Evolutionary conservation across 2,888 invertebrate genomes (phyloP).

Genomic region (Sclerodermus sp.): DNA sequence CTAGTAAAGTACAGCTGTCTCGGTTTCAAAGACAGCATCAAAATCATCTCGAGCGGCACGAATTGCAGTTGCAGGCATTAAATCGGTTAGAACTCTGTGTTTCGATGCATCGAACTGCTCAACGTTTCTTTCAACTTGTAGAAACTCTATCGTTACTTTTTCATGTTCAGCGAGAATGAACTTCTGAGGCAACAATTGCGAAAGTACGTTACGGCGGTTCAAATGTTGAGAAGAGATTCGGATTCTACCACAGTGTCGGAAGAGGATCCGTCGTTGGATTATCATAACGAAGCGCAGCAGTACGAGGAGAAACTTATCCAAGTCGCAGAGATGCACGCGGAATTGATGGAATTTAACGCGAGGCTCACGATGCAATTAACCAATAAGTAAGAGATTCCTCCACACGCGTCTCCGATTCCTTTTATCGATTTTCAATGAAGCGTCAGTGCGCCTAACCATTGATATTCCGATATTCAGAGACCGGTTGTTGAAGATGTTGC

Average conservation of each 20-base stretch:
- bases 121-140: too few species aligned
- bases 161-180: slow-evolving; percentile 72
- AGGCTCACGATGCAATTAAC: slow-evolving; percentile 73
- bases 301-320: slow-evolving; percentile 87
- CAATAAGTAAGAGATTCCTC: slow-evolving; percentile 38
- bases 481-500: slow-evolving; percentile 62
- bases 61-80: slow-evolving; percentile 63
- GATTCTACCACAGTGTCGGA: slow-evolving; percentile 48
- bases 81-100: slow-evolving; percentile 67
- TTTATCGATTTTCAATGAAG: slow-evolving; percentile 14
- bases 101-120: not conserved
- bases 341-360: slow-evolving; percentile 89
- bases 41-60: slow-evolving; percentile 52
- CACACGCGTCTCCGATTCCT: too few species aligned
- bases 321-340: slow-evolving; percentile 94
- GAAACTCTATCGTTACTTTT: too few species aligned
- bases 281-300: slow-evolving; percentile 72
- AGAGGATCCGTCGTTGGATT: slow-evolving; percentile 55
- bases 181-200: slow-evolving; percentile 80
- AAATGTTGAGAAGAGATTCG: slow-evolving; percentile 71
- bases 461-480: slow-evolving; percentile 58
- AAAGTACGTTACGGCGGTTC: slow-evolving; percentile 87
- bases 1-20: slow-evolving; percentile 47
- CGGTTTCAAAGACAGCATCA: slow-evolving; percentile 54
- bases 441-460: not conserved